Conservation (phyloP, 2,113 vertebrate species). For the Etheostoma cragini region DNA sequence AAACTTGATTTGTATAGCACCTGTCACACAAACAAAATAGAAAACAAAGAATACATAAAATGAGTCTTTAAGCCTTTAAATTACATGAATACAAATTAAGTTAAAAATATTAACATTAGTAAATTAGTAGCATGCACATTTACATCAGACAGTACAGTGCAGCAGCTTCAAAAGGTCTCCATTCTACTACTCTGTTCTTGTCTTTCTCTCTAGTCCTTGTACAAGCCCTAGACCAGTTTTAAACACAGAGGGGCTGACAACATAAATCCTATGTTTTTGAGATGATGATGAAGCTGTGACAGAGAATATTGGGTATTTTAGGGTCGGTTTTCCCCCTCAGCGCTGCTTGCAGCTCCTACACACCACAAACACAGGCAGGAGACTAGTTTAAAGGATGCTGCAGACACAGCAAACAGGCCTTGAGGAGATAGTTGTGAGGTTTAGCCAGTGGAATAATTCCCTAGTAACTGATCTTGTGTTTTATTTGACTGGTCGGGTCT, state of each 20-base stretch:
- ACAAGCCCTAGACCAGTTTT: not conserved
- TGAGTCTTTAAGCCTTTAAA: no score
- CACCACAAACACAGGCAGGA: constrained; percentile 44
- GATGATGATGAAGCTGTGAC: constrained; percentile 18
- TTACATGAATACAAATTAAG: no score
- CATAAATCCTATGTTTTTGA: constrained; percentile 24
- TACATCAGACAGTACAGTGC: no score
- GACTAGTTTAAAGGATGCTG: constrained; percentile 36
- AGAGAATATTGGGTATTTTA: constrained; percentile 18
- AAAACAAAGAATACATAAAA: no score
- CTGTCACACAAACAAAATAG: no score
- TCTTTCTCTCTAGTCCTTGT: no score
- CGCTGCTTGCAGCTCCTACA: constrained; percentile 33
- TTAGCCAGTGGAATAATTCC: constrained; percentile 78
- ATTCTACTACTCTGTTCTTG: no score
- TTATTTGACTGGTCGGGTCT: constrained; percentile 77
- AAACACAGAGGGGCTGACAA: not conserved
- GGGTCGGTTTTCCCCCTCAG: constrained; percentile 37
- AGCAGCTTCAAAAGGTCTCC: no score
- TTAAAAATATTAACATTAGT: no score
- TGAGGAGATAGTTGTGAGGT: constrained; percentile 52
- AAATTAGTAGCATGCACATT: no score
- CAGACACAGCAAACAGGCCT: constrained; percentile 49
- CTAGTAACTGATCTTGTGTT: constrained; percentile 76
- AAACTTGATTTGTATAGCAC: no score